Conservation (phyloP, 2,888 invertebrate species). For the Amblyjoppa proteus region DNA sequence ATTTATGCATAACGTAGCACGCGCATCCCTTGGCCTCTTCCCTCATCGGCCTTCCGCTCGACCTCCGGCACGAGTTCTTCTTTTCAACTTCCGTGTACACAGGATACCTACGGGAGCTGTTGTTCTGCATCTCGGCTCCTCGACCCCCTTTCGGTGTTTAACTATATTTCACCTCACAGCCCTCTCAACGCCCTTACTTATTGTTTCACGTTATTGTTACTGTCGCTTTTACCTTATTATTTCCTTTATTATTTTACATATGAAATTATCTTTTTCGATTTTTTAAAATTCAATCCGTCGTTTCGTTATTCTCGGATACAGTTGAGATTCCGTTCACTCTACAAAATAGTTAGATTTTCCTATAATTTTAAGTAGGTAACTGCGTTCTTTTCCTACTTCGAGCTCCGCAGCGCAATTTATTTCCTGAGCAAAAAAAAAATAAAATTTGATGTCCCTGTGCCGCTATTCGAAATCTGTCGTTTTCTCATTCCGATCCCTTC, state of each 20-base stretch:
- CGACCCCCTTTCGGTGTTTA: background rate
- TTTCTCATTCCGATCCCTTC: background rate
- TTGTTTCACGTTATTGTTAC: background rate
- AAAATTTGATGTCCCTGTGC: slow-evolving; percentile 33
- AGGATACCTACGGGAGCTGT: background rate
- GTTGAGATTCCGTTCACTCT: background rate
- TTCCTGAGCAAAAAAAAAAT: slow-evolving; percentile 38
- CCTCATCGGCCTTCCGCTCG: slow-evolving; percentile 50
- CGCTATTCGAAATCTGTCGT: slow-evolving; percentile 1
- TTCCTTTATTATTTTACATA: background rate
- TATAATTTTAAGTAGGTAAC: background rate
- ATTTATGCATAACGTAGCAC: slow-evolving; percentile 63
- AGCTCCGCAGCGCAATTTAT: slow-evolving; percentile 35
- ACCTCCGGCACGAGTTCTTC: slow-evolving; percentile 29
- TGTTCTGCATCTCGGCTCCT: background rate
- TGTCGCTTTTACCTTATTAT: background rate
- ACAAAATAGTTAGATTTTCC: background rate
- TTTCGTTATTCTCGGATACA: background rate
- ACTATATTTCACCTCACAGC: background rate
- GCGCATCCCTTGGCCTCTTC: slow-evolving; percentile 6
- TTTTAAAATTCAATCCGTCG: too few relatives aligned
- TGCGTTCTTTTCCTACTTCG: background rate
- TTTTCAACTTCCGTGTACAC: slow-evolving; percentile 42
- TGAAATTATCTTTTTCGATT: background rate
- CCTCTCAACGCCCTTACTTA: background rate